Evolutionary conservation across 2,888 invertebrate species (phyloP).

Genomic region (Cataglyphis livida): DNA sequence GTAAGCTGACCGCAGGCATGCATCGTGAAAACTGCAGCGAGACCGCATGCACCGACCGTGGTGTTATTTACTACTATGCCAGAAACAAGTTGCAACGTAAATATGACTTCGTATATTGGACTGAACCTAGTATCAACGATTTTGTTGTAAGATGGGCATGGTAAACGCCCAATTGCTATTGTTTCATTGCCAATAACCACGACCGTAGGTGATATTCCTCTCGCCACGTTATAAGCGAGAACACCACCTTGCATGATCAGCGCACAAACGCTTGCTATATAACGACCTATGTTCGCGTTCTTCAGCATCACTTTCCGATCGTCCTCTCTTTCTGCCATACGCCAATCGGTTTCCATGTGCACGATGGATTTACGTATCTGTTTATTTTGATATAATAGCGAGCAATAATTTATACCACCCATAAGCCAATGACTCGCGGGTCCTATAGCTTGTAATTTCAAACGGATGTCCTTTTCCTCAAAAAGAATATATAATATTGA

Average conservation of each 20-base stretch:
- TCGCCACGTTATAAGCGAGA: too few relatives aligned
- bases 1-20: too few relatives aligned
- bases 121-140: too few relatives aligned
- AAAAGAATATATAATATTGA: constrained; percentile 65
- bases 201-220: too few relatives aligned
- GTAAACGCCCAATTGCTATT: too few relatives aligned
- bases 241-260: constrained; percentile 69
- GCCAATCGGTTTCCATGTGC: constrained; percentile 68
- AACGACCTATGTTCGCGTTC: constrained; percentile 59
- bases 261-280: constrained; percentile 55
- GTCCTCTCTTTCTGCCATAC: constrained; percentile 3
- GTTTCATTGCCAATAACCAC: too few relatives aligned
- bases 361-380: constrained; percentile 64
- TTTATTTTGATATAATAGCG: constrained; percentile 46
- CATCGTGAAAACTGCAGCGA: too few relatives aligned
- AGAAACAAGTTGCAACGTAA: too few relatives aligned
- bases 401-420: constrained; percentile 75
- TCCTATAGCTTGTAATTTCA: constrained; percentile 68
- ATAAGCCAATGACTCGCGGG: constrained; percentile 73
- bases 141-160: too few relatives aligned
- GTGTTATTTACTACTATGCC: too few relatives aligned
- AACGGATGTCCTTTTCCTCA: constrained; percentile 62
- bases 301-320: constrained; percentile 64
- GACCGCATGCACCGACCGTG: too few relatives aligned
- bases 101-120: too few relatives aligned